Evolutionary conservation across 2,888 invertebrate genomes (phyloP).

Genomic region (Ischnura elegans): DNA sequence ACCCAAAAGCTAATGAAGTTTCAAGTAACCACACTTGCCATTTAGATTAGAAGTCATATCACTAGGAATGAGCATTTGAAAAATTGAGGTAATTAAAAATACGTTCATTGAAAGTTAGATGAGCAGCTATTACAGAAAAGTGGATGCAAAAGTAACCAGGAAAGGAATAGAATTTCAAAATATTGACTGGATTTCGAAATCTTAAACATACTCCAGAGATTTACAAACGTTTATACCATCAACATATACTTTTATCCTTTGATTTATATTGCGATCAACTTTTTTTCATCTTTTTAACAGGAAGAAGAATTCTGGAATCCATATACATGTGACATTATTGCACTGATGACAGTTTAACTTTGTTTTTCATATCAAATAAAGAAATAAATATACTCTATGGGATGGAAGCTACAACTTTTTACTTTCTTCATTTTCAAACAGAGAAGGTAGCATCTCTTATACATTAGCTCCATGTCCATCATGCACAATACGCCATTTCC

Average conservation of each 20-base stretch:
- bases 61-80: background rate
- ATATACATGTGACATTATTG: background rate
- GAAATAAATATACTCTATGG: background rate
- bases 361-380: background rate
- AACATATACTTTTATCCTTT: background rate
- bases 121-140: background rate
- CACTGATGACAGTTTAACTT: background rate
- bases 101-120: background rate
- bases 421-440: constrained; percentile 10
- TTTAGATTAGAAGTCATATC: background rate
- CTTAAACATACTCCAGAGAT: background rate
- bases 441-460: constrained; percentile 44
- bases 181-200: background rate
- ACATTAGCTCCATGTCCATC: constrained; percentile 38
- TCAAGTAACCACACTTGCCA: background rate
- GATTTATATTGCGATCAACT: background rate
- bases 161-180: background rate
- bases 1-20: background rate
- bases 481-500: constrained; percentile 25
- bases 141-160: background rate
- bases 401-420: constrained; percentile 17
- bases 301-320: background rate
- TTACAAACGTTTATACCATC: background rate
- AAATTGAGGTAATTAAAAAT: too few species aligned
- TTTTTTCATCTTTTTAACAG: background rate